Conservation (phyloP, 2,888 invertebrate species). For the Trimorus sp. region DNA sequence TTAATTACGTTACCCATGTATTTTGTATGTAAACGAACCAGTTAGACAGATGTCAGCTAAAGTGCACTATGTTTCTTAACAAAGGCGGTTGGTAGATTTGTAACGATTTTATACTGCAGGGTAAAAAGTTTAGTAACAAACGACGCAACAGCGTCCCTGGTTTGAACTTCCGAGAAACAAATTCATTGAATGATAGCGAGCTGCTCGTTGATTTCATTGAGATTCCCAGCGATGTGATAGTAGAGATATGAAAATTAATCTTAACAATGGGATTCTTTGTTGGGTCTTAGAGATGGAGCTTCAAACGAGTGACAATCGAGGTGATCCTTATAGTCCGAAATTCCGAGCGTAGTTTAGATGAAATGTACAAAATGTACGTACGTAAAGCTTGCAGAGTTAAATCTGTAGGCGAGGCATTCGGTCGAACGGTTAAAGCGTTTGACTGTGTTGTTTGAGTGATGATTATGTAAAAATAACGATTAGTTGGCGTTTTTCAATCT, state of each 20-base stretch:
- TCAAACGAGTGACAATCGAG: conserved; percentile 11
- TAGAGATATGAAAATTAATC: conserved; percentile 28
- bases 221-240: conserved; percentile 37
- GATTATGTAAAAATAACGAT: conserved; percentile 24
- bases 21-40: conserved; percentile 36
- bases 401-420: conserved; percentile 14
- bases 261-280: conserved; percentile 13
- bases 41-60: conserved; percentile 10
- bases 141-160: conserved; percentile 10
- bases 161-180: conserved; percentile 20
- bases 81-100: conserved; percentile 35
- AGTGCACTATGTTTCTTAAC: conserved; percentile 32
- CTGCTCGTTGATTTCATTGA: conserved; percentile 25
- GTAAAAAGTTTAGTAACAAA: conserved; percentile 28
- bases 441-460: conserved; percentile 13
- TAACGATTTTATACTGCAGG: conserved; percentile 56
- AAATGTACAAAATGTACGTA: conserved; percentile 42
- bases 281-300: background rate
- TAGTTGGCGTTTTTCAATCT: conserved; percentile 6
- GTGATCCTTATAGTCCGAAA: conserved; percentile 2
- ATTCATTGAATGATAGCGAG: background rate
- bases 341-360: conserved; percentile 15
- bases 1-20: conserved; percentile 34
- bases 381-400: conserved; percentile 17
- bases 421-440: conserved; percentile 7